Evolutionary conservation across 2,888 invertebrate genomes (phyloP).

Genomic region (Thera obeliscata): DNA sequence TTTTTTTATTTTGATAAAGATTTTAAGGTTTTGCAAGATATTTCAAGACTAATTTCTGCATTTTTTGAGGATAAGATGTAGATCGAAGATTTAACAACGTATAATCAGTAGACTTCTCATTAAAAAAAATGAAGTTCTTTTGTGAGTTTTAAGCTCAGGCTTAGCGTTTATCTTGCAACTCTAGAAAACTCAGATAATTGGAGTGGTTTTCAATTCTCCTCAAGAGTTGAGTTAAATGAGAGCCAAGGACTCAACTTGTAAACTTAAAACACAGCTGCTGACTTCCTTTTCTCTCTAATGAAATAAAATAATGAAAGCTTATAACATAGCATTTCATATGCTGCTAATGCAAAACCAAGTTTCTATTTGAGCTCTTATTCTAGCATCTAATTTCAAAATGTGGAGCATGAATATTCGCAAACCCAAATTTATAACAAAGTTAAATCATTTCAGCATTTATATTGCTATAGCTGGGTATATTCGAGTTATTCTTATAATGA

Average conservation of each 20-base stretch:
- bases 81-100: constrained; percentile 29
- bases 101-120: constrained; percentile 40
- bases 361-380: constrained; percentile 8
- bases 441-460: no score
- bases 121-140: constrained; percentile 28
- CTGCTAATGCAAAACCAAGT: neutral
- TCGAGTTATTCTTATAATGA: no score
- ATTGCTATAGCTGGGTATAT: no score
- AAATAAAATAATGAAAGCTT: no score
- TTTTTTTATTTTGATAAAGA: constrained; percentile 18
- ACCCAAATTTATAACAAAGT: no score
- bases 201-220: constrained; percentile 50
- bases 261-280: constrained; percentile 29
- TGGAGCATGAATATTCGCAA: neutral
- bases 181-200: constrained; percentile 47
- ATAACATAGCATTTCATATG: neutral
- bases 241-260: constrained; percentile 36
- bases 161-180: constrained; percentile 47
- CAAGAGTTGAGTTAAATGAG: constrained; percentile 39
- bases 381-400: constrained; percentile 1
- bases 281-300: neutral
- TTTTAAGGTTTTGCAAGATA: neutral
- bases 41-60: constrained; percentile 17
- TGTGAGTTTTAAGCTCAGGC: constrained; percentile 33
- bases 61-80: constrained; percentile 39